These are phyloP conservation scores for Plutomurus gul DNA, from an alignment of 1,140 invertebrate species.

Conservation along the genomic window DNA sequence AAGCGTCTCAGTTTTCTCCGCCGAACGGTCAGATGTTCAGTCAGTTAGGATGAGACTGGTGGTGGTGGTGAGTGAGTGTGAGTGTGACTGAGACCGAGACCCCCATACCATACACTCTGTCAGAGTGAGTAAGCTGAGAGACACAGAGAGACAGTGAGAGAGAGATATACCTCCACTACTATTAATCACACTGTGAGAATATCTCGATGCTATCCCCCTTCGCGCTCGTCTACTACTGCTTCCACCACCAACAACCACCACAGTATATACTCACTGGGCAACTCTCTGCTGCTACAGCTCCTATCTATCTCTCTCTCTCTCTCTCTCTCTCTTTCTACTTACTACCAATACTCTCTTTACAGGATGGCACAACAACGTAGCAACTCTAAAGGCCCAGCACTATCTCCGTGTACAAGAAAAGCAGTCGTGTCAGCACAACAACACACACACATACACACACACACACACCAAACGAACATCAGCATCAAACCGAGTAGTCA, in stretches of 20 bases:
- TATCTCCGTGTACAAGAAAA: no score
- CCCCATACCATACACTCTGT: constrained; percentile 1
- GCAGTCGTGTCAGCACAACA: no score
- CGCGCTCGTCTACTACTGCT: background rate
- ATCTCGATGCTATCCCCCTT: background rate
- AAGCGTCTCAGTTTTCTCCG: constrained; percentile 51
- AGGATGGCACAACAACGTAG: background rate
- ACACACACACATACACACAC: background rate
- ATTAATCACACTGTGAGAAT: background rate
- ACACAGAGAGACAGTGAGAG: constrained; percentile 23
- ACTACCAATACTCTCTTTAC: background rate
- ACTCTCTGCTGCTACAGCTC: background rate
- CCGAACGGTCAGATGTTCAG: constrained; percentile 18
- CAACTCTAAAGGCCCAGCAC: no score
- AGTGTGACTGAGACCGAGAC: constrained; percentile 28
- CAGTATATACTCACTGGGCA: background rate
- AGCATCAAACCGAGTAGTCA: no score
- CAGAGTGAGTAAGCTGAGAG: background rate
- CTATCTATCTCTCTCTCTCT: background rate
- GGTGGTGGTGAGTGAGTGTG: background rate
- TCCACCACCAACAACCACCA: background rate
- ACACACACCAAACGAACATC: background rate
- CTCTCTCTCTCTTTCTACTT: background rate
- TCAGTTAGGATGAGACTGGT: constrained; percentile 1
- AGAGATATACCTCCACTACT: background rate